Conservation (phyloP, 2,888 invertebrate species). For the Xestia xanthographa region DNA sequence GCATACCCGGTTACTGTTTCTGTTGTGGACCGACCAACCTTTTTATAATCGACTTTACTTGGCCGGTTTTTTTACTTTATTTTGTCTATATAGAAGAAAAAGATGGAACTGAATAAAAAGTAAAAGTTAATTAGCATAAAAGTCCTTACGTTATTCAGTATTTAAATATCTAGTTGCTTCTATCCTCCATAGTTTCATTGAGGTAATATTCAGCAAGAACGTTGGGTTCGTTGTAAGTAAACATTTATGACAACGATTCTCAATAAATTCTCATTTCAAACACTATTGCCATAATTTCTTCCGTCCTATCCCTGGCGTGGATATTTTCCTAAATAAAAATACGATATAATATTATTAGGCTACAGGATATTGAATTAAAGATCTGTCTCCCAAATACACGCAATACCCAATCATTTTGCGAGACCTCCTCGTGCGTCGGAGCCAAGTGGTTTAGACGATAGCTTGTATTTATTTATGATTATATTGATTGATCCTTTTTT, state of each 20-base stretch:
- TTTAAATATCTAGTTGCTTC: too few relatives aligned
- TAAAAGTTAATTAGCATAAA: too few relatives aligned
- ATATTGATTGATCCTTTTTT: conserved; percentile 18
- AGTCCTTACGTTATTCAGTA: too few relatives aligned
- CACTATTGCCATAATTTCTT: neutral
- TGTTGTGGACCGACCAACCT: too few relatives aligned
- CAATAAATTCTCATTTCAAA: neutral
- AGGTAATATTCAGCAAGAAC: neutral
- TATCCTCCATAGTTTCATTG: too few relatives aligned
- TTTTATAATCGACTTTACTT: too few relatives aligned
- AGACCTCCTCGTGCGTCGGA: too few relatives aligned
- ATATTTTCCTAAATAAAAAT: neutral
- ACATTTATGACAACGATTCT: neutral
- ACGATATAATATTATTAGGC: neutral
- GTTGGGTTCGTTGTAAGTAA: neutral
- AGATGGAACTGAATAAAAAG: too few relatives aligned
- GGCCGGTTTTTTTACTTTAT: too few relatives aligned
- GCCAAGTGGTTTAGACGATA: neutral
- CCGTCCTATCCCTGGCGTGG: neutral
- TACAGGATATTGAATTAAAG: conserved; percentile 15
- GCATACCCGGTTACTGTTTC: too few relatives aligned
- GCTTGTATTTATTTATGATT: conserved; percentile 25
- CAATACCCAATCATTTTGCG: conserved; percentile 7
- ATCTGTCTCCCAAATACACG: too few relatives aligned
- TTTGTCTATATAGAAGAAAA: too few relatives aligned